Evolutionary conservation across 2,888 invertebrate genomes (phyloP).

Genomic region (Flabesymbios commensalis): DNA sequence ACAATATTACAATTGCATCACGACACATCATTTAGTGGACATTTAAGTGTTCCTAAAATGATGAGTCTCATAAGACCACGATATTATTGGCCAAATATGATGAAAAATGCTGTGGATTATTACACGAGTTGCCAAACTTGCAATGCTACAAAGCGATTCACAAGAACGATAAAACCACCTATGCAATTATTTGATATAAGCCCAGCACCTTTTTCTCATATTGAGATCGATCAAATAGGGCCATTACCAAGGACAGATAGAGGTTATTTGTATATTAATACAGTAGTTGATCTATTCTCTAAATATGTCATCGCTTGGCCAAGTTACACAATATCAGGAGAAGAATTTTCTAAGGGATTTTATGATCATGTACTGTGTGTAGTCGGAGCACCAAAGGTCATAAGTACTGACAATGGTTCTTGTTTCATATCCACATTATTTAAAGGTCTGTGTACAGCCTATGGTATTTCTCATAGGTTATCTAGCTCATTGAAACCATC

Average conservation of each 20-base stretch:
- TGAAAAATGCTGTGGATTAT: neutral
- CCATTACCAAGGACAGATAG: neutral
- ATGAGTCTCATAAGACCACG: neutral
- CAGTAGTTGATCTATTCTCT: too few relatives aligned
- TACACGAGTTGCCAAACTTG: neutral
- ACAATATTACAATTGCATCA: neutral
- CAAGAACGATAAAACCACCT: neutral
- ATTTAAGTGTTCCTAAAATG: neutral
- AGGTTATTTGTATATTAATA: neutral
- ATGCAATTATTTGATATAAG: neutral
- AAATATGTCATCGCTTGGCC: too few relatives aligned
- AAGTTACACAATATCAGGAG: neutral
- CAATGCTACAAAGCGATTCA: neutral
- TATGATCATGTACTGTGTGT: neutral
- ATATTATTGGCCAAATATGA: neutral
- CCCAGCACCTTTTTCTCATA: neutral
- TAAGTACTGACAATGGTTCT: neutral
- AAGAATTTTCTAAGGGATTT: neutral
- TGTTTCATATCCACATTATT: neutral
- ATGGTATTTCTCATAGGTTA: neutral
- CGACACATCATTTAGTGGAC: neutral
- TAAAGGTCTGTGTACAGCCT: neutral
- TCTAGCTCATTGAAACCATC: neutral
- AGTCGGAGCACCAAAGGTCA: neutral
- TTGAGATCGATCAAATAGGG: too few relatives aligned